Conservation (phyloP, 2,888 invertebrate genomes). For the Petrolisthes cinctipes region DNA sequence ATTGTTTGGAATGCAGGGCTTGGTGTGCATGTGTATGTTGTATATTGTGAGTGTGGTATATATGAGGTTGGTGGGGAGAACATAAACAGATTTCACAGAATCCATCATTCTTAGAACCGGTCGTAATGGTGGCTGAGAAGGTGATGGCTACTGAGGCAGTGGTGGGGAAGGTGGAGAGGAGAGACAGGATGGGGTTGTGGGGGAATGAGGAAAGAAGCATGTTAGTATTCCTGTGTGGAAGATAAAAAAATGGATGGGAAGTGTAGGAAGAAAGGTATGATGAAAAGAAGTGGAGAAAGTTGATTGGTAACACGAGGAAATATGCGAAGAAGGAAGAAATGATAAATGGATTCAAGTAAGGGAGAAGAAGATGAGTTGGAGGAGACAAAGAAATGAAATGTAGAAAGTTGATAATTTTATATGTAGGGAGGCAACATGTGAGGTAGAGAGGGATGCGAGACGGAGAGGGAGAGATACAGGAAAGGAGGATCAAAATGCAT, state of each 20-base stretch:
- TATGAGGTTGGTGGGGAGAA: not conserved
- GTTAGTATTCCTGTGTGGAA: not conserved
- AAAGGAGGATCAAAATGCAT: not conserved
- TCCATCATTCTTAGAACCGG: not conserved
- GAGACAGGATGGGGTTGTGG: not conserved
- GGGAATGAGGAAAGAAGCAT: not conserved
- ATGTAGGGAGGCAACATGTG: not conserved
- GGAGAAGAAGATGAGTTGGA: not conserved
- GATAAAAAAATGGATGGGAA: not conserved
- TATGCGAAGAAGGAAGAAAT: not conserved
- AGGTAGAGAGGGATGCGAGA: not conserved
- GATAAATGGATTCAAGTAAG: not conserved
- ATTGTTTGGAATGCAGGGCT: not conserved
- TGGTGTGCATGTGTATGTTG: not conserved
- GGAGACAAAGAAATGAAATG: not conserved
- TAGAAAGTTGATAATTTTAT: not conserved
- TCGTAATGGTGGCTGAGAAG: not conserved
- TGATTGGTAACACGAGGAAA: not conserved
- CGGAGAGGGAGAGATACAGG: not conserved
- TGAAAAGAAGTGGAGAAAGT: not conserved
- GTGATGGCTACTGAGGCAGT: not conserved
- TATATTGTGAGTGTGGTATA: not conserved
- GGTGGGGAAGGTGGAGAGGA: not conserved
- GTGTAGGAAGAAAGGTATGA: not conserved
- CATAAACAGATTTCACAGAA: conserved; percentile 2